Conservation (phyloP, 35 echinoderm and acorn worm species). For the Heliocidaris erythrogramma region DNA sequence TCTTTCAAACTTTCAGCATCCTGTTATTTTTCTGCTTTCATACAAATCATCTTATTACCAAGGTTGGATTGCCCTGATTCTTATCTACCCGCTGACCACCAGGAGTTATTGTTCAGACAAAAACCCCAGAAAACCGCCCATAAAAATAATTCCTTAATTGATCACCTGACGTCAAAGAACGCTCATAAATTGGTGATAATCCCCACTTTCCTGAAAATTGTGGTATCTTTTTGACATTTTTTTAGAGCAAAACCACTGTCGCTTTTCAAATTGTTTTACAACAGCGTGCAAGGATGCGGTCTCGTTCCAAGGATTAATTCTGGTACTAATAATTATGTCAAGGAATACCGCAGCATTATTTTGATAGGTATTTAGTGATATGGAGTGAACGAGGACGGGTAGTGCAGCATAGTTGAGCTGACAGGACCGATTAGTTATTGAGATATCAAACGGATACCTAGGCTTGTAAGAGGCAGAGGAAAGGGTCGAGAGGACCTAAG, state of each 20-base stretch:
- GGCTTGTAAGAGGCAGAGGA: slow-evolving; percentile 10
- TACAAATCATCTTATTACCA: too few relatives aligned
- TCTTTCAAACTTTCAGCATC: too few relatives aligned
- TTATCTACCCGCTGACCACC: not conserved
- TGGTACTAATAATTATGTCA: slow-evolving; percentile 32
- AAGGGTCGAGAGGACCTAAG: not conserved
- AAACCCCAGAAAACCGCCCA: not conserved
- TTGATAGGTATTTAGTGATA: not conserved
- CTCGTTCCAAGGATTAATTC: not conserved
- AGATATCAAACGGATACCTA: slow-evolving; percentile 35
- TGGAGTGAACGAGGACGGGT: not conserved
- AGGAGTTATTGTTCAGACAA: not conserved
- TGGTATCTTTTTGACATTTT: not conserved
- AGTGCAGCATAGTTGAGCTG: slow-evolving; percentile 7
- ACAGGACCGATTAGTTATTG: not conserved
- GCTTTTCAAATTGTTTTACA: not conserved
- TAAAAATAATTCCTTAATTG: slow-evolving; percentile 20
- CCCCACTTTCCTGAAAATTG: not conserved
- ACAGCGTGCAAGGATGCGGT: not conserved
- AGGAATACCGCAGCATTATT: slow-evolving; percentile 32
- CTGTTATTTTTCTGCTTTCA: too few relatives aligned
- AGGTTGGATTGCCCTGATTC: too few relatives aligned
- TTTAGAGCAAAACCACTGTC: not conserved
- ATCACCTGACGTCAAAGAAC: not conserved
- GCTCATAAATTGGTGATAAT: not conserved